Evolutionary conservation across 2,797 vertebrate species (phyloP).

Genomic region (Alectoris magna): DNA sequence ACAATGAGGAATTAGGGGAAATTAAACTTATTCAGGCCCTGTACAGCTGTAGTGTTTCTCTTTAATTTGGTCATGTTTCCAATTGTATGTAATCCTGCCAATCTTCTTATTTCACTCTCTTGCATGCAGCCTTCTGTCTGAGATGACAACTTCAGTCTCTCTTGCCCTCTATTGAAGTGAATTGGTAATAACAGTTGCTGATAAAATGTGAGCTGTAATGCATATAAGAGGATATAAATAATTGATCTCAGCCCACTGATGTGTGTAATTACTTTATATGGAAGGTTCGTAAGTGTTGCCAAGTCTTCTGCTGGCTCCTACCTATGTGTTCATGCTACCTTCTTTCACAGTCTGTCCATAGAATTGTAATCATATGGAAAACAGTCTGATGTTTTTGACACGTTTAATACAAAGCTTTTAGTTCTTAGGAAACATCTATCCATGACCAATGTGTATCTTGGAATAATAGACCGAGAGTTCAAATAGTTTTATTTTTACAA

Average conservation of each 20-base stretch:
- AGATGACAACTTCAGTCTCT: constrained; percentile 72
- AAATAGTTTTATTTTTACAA: background rate
- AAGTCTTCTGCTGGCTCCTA: background rate
- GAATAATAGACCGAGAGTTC: background rate
- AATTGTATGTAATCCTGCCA: constrained; percentile 19
- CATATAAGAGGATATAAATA: constrained; percentile 55
- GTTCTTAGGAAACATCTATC: background rate
- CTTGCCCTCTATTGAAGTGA: constrained; percentile 78
- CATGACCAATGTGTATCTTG: background rate
- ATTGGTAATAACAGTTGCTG: constrained; percentile 69
- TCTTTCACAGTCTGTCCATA: background rate
- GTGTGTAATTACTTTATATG: constrained; percentile 63
- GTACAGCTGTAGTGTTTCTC: constrained; percentile 29
- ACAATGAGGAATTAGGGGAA: constrained; percentile 29
- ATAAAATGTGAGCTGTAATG: constrained; percentile 39
- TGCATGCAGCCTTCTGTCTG: constrained; percentile 4
- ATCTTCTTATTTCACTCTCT: constrained; percentile 46
- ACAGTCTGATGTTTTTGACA: constrained; percentile 20
- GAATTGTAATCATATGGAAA: background rate
- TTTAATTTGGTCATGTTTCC: constrained; percentile 49
- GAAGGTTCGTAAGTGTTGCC: background rate
- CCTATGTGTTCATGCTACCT: background rate
- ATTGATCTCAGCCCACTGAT: constrained; percentile 43
- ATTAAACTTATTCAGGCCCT: constrained; percentile 36
- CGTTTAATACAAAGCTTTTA: constrained; percentile 23